These are phyloP conservation scores for Pyralis farinalis DNA, from an alignment of 2,888 invertebrate species.

Conservation along the genomic window DNA sequence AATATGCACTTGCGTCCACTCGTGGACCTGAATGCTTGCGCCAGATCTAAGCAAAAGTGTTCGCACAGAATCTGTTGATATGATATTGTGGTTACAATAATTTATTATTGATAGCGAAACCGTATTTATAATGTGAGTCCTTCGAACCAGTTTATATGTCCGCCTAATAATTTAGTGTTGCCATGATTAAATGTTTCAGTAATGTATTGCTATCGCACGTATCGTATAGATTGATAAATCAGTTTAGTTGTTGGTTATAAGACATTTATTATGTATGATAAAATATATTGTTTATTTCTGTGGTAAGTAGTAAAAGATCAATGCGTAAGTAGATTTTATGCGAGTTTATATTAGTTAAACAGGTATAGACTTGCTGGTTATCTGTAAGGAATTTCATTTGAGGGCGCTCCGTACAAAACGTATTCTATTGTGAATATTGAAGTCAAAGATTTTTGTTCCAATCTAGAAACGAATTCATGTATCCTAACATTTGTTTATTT, in stretches of 20 bases:
- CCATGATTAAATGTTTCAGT: constrained; percentile 1
- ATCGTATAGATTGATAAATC: not conserved
- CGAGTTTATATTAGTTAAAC: too few relatives aligned
- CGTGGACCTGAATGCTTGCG: constrained; percentile 61
- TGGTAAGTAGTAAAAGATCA: too few relatives aligned
- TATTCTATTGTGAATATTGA: too few relatives aligned
- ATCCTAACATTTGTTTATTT: too few relatives aligned
- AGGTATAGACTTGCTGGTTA: too few relatives aligned
- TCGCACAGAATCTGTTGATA: constrained; percentile 46
- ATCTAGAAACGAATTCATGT: too few relatives aligned
- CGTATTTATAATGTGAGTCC: constrained; percentile 4
- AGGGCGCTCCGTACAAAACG: too few relatives aligned
- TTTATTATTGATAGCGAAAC: constrained; percentile 18
- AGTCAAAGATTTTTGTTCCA: too few relatives aligned
- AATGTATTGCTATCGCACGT: not conserved
- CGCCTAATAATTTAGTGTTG: constrained; percentile 6
- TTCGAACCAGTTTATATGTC: not conserved
- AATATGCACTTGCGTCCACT: constrained; percentile 70
- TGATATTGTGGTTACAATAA: constrained; percentile 26
- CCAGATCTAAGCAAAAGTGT: constrained; percentile 57
- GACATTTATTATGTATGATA: too few relatives aligned
- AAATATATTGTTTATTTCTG: too few relatives aligned
- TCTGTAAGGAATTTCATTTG: too few relatives aligned
- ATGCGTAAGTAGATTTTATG: too few relatives aligned
- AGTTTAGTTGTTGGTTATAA: not conserved